Conservation (phyloP, 2,113 vertebrate species). For the Plecotus auritus region DNA sequence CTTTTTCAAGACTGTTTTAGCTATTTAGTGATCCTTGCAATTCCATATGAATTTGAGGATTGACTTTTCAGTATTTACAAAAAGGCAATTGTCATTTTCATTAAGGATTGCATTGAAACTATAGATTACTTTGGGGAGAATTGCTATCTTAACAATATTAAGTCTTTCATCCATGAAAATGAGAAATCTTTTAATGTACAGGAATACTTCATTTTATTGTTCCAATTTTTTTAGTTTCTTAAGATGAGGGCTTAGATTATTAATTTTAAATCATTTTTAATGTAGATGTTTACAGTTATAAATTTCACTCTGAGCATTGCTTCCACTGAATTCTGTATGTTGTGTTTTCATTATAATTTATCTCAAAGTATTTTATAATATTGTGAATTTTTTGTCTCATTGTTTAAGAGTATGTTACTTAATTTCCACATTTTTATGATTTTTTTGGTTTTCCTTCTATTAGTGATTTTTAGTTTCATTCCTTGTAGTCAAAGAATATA, state of each 20-base stretch:
- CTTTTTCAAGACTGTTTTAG: background rate
- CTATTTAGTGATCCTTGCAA: background rate
- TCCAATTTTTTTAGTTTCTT: background rate
- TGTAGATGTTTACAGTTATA: background rate
- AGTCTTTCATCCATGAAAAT: background rate
- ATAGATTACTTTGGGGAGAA: background rate
- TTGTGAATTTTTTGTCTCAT: background rate
- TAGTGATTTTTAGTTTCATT: background rate
- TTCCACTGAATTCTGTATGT: background rate
- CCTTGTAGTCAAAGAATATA: background rate
- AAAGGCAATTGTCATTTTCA: background rate
- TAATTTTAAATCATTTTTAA: background rate
- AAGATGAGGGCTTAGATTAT: background rate
- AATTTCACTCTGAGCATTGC: background rate
- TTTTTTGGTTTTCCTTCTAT: background rate
- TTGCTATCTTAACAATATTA: background rate
- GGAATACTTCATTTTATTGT: background rate
- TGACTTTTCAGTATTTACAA: background rate
- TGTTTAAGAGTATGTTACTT: background rate
- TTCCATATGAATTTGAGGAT: background rate
- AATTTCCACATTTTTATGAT: background rate
- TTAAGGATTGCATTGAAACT: background rate
- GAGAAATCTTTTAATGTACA: background rate
- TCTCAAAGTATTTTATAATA: background rate
- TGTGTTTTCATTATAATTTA: background rate